phyloP scores from a whole-genome alignment of 2,888 invertebrate species.

The Torymus texanus region DNA sequence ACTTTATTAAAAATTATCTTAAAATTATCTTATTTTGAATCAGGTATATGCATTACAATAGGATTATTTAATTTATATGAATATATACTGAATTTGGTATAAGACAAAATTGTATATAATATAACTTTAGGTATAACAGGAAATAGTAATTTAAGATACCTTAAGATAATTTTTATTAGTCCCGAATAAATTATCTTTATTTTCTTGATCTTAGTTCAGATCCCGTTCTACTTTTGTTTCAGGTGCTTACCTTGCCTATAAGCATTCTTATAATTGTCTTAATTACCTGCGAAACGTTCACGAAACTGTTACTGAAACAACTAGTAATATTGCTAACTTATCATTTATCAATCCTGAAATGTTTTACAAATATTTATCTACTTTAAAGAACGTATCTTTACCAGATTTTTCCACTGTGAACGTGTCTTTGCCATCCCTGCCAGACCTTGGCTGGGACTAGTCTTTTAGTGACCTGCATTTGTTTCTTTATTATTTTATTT shows the following conservation, averaged over 20 bases:
- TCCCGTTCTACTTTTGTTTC: conserved; percentile 72
- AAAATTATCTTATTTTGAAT: too few relatives aligned
- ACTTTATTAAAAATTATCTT: neutral
- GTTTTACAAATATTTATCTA: conserved; percentile 66
- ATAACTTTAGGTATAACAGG: too few relatives aligned
- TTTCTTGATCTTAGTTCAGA: conserved; percentile 41
- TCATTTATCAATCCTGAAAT: conserved; percentile 65
- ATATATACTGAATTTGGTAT: too few relatives aligned
- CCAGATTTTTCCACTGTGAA: conserved; percentile 65
- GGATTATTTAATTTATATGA: too few relatives aligned
- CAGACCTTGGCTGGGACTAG: conserved; percentile 66
- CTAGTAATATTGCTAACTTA: conserved; percentile 66
- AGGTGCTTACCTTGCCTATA: conserved; percentile 73
- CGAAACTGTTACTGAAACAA: conserved; percentile 68
- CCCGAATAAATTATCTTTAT: conserved; percentile 29
- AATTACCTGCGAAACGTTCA: conserved; percentile 70
- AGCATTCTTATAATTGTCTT: conserved; percentile 70
- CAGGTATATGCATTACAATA: too few relatives aligned
- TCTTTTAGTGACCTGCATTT: conserved; percentile 29
- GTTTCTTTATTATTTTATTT: conserved; percentile 30
- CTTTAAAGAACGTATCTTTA: conserved; percentile 65
- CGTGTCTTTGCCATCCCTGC: conserved; percentile 67
- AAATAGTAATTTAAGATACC: neutral
- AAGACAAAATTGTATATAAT: too few relatives aligned
- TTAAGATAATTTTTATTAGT: conserved; percentile 21